Evolutionary conservation across 2,888 invertebrate genomes (phyloP), one percentile per base, ranked within the genome.

Genomic region (Ptychoptera contaminata): DNA sequence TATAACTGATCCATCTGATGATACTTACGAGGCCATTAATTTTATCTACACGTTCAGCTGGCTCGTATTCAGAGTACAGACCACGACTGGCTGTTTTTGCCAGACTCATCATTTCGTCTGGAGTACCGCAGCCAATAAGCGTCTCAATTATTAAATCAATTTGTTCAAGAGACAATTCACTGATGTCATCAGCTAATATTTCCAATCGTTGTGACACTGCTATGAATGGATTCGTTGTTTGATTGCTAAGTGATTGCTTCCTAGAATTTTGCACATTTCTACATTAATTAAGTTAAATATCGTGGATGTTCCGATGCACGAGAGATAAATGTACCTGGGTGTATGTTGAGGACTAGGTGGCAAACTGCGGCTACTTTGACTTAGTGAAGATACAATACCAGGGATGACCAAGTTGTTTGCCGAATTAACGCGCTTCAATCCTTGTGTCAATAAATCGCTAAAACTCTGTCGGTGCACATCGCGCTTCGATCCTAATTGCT

Each of bases 61-160:
- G 74, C 15, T 77, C 70, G 53, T 86, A 68, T 53, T 76, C 71
- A 43, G 74, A 72, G 58, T 84, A 92, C 47, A 94, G 75, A 56
- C 79, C 79, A 58, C 79, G 81, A 39, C 93, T 92, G 49, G 82
- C 79, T 59, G 84, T 82, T 66, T 93, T 83, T 14, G 94, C 93
- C 52, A 83, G 76, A 46, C 83, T 82, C 71, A 94, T 88, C 52
- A 92, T 73, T 51, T 80, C 79, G 58, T 91, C 88, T 57, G 85
- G 82, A 50, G 55, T 56, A 0, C 56, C 51, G 15, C 58, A 55
- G 15, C 49, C 49, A 30, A 65, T 53, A n/a, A 65, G 56, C 2
- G 61, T 59, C 38, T 64, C 65, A 6, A 60, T 58, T 30, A 65
- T 55, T 16, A 51, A 48, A 11, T 50, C 48, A 2, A 65, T 60